These are phyloP conservation scores for Anas bernieri DNA, from an alignment of 2,797 vertebrate species.

Conservation along the genomic window DNA sequence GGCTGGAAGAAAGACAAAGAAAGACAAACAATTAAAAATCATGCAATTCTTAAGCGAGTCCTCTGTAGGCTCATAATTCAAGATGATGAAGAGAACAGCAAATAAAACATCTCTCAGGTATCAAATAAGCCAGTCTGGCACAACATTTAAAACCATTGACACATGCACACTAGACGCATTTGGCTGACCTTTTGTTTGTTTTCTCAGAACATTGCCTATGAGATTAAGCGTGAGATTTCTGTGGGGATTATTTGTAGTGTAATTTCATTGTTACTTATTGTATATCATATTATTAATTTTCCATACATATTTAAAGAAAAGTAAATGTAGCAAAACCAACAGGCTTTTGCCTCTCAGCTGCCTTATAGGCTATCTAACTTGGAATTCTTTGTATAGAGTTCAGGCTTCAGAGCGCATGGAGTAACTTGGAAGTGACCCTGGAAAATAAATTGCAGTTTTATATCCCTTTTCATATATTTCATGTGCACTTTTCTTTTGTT, in stretches of 20 bases:
- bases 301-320: background rate
- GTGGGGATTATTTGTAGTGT: background rate
- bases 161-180: background rate
- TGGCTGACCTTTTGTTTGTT: slow-evolving; percentile 4
- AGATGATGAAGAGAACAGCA: background rate
- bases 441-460: slow-evolving; percentile 21
- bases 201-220: background rate
- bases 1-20: slow-evolving; percentile 12
- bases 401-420: background rate
- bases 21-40: background rate
- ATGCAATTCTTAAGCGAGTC: background rate
- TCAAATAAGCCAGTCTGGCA: background rate
- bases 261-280: background rate
- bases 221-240: background rate
- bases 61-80: background rate
- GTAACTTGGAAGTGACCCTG: slow-evolving; percentile 30
- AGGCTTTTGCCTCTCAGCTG: background rate
- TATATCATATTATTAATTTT: background rate
- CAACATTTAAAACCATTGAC: background rate
- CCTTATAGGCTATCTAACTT: background rate
- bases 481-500: slow-evolving; percentile 16
- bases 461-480: background rate
- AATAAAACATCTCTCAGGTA: background rate
- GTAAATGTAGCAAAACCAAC: background rate
- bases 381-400: background rate